Evolutionary conservation across 2,888 invertebrate genomes (phyloP).

Genomic region (Dysmachus trigonus): DNA sequence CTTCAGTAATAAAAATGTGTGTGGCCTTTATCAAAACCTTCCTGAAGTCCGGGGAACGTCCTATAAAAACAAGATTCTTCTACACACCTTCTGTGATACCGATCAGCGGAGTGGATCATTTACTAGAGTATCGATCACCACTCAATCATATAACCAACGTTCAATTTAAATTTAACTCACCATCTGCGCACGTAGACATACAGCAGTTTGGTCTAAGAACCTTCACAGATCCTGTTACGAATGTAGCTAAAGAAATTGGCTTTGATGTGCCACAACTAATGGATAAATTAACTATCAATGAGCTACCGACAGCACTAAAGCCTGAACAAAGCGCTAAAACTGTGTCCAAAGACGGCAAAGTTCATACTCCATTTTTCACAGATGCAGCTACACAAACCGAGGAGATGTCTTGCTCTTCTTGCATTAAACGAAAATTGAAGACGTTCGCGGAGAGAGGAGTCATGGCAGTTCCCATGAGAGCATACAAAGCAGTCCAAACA

Average conservation of each 20-base stretch:
- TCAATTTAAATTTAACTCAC: conserved; percentile 42
- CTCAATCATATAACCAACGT: conserved; percentile 23
- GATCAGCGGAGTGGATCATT: not conserved
- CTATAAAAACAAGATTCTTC: conserved; percentile 24
- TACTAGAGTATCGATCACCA: conserved; percentile 41
- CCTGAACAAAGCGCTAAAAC: not conserved
- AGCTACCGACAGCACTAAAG: not conserved
- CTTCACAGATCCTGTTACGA: conserved; percentile 10
- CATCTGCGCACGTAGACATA: conserved; percentile 1
- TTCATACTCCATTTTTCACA: conserved; percentile 19
- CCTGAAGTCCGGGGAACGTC: not conserved
- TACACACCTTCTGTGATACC: conserved; percentile 39
- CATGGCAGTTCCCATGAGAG: not conserved
- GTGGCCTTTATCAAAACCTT: conserved; percentile 30
- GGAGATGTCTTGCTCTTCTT: conserved; percentile 15
- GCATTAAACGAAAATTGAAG: conserved; percentile 35
- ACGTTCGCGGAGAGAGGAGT: conserved; percentile 6
- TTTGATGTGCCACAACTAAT: conserved; percentile 28
- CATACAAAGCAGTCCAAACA: not conserved
- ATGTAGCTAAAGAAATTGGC: conserved; percentile 37
- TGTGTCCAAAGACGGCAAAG: not conserved
- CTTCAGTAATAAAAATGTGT: conserved; percentile 39
- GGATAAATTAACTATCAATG: conserved; percentile 7
- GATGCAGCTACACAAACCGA: conserved; percentile 38
- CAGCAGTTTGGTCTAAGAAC: conserved; percentile 38